These are phyloP conservation scores for Stictocephala bisonia DNA, from an alignment of 2,888 invertebrate species.

Conservation along the genomic window DNA sequence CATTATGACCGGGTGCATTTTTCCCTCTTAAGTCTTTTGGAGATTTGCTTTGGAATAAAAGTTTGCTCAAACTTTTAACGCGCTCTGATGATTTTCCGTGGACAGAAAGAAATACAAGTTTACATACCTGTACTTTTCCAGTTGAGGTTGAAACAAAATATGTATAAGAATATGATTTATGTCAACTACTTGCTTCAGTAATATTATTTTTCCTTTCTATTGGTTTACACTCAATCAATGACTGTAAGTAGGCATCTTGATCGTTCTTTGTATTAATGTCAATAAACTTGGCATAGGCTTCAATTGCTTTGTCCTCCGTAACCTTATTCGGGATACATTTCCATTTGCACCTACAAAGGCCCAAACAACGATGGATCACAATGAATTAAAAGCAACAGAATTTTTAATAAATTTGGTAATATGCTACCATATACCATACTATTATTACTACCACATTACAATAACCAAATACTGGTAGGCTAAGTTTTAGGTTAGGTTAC, in stretches of 20 bases:
- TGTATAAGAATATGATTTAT: constrained; percentile 1
- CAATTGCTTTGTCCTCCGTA: constrained; percentile 21
- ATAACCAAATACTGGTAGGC: too few species aligned
- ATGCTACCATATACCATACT: too few species aligned
- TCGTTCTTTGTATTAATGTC: constrained; percentile 15
- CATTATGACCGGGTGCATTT: constrained; percentile 30
- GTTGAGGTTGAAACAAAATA: constrained; percentile 1
- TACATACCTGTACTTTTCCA: constrained; percentile 27
- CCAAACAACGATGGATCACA: neutral
- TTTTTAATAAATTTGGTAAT: too few species aligned
- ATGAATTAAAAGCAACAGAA: neutral
- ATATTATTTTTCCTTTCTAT: constrained; percentile 1
- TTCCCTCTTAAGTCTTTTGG: constrained; percentile 30
- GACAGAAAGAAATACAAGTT: constrained; percentile 23
- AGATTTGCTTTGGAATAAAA: constrained; percentile 7
- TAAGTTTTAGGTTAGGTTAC: constrained; percentile 1
- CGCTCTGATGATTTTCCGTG: constrained; percentile 10
- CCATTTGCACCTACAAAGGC: constrained; percentile 16
- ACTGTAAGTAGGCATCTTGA: constrained; percentile 14
- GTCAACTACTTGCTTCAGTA: constrained; percentile 1
- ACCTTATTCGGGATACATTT: constrained; percentile 24
- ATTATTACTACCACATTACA: too few species aligned
- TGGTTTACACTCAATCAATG: constrained; percentile 25
- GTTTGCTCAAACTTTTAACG: neutral
- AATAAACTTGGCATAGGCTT: constrained; percentile 5